phyloP scores from a whole-genome alignment of 1,140 invertebrate species.

The Marisa cornuarietis region DNA sequence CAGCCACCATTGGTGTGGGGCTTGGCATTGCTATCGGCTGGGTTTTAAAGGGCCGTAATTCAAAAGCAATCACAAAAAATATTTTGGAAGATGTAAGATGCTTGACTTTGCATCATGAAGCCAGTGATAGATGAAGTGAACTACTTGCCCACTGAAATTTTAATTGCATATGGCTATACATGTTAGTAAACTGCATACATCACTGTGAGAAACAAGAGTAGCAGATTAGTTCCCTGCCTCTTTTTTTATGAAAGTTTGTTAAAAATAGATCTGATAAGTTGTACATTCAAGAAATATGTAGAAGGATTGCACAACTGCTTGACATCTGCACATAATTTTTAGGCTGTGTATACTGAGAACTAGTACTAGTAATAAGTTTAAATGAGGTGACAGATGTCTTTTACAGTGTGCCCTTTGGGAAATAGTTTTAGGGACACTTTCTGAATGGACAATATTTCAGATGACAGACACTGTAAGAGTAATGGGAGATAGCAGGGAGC shows the following conservation, averaged over 20 bases:
- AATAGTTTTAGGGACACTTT: no score
- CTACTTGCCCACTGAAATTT: not conserved
- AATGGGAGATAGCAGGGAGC: slow-evolving; percentile 52
- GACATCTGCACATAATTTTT: no score
- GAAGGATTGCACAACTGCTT: no score
- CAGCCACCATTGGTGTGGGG: slow-evolving; percentile 17
- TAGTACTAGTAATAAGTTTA: no score
- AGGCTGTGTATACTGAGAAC: no score
- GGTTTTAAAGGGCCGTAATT: slow-evolving; percentile 7
- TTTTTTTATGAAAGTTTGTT: no score
- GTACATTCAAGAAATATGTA: no score
- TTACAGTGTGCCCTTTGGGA: no score
- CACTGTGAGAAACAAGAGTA: not conserved
- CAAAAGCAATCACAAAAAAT: slow-evolving; percentile 8
- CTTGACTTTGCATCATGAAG: not conserved
- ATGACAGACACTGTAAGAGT: slow-evolving; percentile 8
- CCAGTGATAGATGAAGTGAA: not conserved
- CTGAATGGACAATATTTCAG: not conserved
- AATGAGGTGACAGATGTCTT: no score
- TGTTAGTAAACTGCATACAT: not conserved
- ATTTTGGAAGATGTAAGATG: slow-evolving; percentile 17
- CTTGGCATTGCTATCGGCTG: slow-evolving; percentile 23
- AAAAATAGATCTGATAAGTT: no score
- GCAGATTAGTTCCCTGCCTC: not conserved
- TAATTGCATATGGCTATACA: not conserved